phyloP scores from a whole-genome alignment of 2,113 vertebrate species.

The Pelusios castaneus region DNA sequence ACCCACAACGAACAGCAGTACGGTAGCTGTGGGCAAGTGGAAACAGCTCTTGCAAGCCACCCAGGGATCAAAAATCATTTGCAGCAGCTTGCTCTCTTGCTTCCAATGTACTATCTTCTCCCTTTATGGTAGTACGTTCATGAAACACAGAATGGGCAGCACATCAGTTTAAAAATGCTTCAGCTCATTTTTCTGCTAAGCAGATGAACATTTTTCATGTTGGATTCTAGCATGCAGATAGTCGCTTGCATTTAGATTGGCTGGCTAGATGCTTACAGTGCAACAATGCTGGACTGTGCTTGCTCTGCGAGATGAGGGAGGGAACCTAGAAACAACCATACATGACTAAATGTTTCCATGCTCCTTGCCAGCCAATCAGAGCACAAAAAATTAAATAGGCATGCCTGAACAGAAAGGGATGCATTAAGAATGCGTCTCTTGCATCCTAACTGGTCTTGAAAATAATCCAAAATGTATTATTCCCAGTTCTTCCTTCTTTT shows the following conservation, averaged over 20 bases:
- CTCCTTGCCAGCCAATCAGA: neutral
- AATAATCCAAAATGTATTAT: neutral
- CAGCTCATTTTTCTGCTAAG: neutral
- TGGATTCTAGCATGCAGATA: neutral
- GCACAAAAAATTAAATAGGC: neutral
- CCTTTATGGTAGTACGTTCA: neutral
- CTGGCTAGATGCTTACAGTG: neutral
- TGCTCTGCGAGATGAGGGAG: neutral
- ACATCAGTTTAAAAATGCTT: neutral
- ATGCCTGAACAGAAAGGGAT: neutral
- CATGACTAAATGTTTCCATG: slow-evolving; percentile 36
- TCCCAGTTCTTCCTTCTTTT: neutral
- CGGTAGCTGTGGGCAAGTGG: neutral
- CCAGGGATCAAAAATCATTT: neutral
- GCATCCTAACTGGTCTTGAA: neutral
- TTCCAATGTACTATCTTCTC: neutral
- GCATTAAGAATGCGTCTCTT: neutral
- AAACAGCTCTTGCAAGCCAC: neutral
- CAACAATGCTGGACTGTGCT: neutral
- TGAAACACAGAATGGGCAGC: neutral
- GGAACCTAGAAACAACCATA: slow-evolving; percentile 14
- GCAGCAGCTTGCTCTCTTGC: neutral
- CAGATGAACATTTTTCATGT: neutral
- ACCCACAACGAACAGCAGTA: neutral
- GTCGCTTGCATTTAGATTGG: neutral